Base-by-base conservation (phyloP, 1,140 invertebrate species). In the Teleogryllus occipitalis region DNA sequence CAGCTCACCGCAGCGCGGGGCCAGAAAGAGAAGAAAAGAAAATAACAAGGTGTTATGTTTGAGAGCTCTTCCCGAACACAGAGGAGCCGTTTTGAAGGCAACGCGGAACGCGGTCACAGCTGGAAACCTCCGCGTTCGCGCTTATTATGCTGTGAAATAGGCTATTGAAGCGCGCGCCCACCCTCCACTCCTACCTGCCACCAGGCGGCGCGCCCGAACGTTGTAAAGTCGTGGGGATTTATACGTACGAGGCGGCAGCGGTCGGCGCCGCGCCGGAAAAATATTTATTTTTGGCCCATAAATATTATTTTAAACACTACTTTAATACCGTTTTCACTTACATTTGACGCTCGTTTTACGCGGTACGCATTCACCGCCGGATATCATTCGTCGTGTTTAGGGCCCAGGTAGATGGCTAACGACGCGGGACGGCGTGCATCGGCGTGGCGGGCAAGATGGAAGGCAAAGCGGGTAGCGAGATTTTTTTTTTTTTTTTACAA, bases 21-120 rank as follows among this genome's bases (percentile, higher is more conserved):
- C n/a, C n/a, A n/a, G n/a, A n/a, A n/a, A n/a, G n/a, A n/a, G n/a
- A n/a, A n/a, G n/a, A n/a, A n/a, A n/a, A n/a, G n/a, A 65, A 65
- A 65, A 65, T 65, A 65, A 65, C 54, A 65, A 65, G 54, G 54
- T 65, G 54, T 65, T 65, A 65, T 65, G 54, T 65, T 65, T 65
- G 54, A 65, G 54, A 65, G 54, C 54, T 65, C 54, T 65, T 65
- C 54, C 18, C 54, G 54, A 7, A 7, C 18, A 65, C 54, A 65
- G 54, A 65, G 54, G 18, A 65, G 54, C 54, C 54, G 54, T 65
- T 65, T 65, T 2, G 54, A 14, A 10, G 54, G 54, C 54, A 65
- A 65, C 0, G 18, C 10, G 18, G 54, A 65, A 18, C 54, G 54
- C 18, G 54, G 1, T 65, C 54, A 65, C 54, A 65, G 54, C 54